Conservation (phyloP, 2,113 vertebrate species). For the Paramormyrops kingsleyae region DNA sequence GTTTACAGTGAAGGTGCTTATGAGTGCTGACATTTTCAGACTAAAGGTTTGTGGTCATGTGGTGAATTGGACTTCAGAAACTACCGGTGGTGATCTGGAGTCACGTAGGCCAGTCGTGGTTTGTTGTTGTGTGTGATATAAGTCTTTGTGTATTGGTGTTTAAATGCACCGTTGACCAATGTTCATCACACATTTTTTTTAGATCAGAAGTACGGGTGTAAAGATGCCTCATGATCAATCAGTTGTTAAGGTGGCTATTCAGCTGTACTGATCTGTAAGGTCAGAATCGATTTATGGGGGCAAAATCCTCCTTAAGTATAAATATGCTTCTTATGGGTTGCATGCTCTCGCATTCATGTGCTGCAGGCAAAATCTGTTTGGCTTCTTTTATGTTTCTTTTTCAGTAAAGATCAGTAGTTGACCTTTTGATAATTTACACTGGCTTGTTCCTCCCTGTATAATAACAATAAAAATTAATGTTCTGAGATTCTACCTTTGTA, state of each 20-base stretch:
- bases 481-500: not conserved
- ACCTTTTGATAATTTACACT: not conserved
- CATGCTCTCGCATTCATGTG: not conserved
- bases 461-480: not conserved
- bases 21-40: not conserved
- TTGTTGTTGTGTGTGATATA: not conserved
- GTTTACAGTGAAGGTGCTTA: not conserved
- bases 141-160: not conserved
- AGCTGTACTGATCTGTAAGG: not conserved
- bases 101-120: not conserved
- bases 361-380: no score
- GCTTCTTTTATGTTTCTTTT: not conserved
- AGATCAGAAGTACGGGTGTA: not conserved
- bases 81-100: not conserved
- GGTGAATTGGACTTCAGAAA: not conserved
- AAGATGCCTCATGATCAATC: not conserved
- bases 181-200: not conserved
- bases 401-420: not conserved
- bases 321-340: not conserved
- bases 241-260: not conserved
- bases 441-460: not conserved
- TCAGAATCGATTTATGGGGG: not conserved
- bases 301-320: not conserved
- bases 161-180: not conserved
- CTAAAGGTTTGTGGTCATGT: not conserved